Evolutionary conservation across 2,797 vertebrate genomes (phyloP).

Genomic region (Paratrypauchen microcephalus): DNA sequence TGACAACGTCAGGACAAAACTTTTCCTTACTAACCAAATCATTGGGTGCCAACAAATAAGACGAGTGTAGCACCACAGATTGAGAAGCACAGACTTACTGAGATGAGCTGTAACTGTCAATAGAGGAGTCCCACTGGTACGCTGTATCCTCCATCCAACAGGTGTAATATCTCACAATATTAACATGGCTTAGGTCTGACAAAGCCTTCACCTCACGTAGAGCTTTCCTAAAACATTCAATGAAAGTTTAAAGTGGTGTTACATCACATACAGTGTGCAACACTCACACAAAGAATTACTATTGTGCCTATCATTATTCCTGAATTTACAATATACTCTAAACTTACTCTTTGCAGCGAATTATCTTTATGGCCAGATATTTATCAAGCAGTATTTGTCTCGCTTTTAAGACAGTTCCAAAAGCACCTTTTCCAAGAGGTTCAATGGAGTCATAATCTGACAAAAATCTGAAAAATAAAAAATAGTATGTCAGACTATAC

Average conservation of each 20-base stretch:
- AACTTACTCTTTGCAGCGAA: slow-evolving; percentile 66
- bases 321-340: too few species aligned
- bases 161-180: slow-evolving; percentile 75
- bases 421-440: slow-evolving; percentile 63
- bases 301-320: neutral
- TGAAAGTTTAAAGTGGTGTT: neutral
- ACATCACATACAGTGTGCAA: neutral
- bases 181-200: slow-evolving; percentile 59
- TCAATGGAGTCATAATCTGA: slow-evolving; percentile 59
- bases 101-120: slow-evolving; percentile 52
- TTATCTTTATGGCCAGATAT: slow-evolving; percentile 73
- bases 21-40: neutral
- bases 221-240: slow-evolving; percentile 58
- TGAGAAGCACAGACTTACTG: slow-evolving; percentile 51
- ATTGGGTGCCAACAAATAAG: neutral
- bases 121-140: slow-evolving; percentile 37
- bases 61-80: neutral
- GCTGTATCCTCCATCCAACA: slow-evolving; percentile 64
- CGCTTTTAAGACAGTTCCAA: slow-evolving; percentile 75
- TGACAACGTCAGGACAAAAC: neutral
- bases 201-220: slow-evolving; percentile 63
- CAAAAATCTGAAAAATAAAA: slow-evolving; percentile 58
- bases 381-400: slow-evolving; percentile 38
- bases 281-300: neutral
- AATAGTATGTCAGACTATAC: neutral